Percentiles rank a stretch among this genome's conserved stretches.
Evolutionary conservation across 2,888 invertebrate genomes (phyloP).

Genomic region (Parnassius orleans): DNA sequence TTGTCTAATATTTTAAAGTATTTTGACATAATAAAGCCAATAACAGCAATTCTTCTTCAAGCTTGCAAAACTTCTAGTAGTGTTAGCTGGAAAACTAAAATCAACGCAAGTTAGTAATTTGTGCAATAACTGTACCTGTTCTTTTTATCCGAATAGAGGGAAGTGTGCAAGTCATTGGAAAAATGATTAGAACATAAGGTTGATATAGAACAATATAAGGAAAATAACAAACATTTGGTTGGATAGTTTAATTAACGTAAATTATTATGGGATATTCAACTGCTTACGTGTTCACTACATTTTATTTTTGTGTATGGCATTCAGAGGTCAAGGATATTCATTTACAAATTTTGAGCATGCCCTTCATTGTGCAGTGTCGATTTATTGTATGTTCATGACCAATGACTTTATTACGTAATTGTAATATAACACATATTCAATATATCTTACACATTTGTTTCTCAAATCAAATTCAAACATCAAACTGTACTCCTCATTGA

Average conservation of each 20-base stretch:
- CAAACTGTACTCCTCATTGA: constrained; percentile 62
- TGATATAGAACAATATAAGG: constrained; percentile 36
- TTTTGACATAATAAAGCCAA: neutral
- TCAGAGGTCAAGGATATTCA: constrained; percentile 53
- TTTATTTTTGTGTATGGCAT: constrained; percentile 60
- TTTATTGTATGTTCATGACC: constrained; percentile 35
- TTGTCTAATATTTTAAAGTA: neutral
- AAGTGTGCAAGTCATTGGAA: constrained; percentile 30
- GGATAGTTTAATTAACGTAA: constrained; percentile 73
- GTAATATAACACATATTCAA: constrained; percentile 22
- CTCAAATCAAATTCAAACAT: constrained; percentile 43
- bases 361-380: constrained; percentile 64
- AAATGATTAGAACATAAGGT: constrained; percentile 18
- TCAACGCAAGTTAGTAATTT: constrained; percentile 34
- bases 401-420: constrained; percentile 14
- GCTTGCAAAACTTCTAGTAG: constrained; percentile 65
- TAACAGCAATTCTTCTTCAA: constrained; percentile 41
- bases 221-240: constrained; percentile 37
- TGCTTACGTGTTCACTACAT: constrained; percentile 29
- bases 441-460: constrained; percentile 34
- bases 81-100: constrained; percentile 60
- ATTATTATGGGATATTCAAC: constrained; percentile 36
- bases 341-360: constrained; percentile 69
- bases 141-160: constrained; percentile 28
- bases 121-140: constrained; percentile 34